Percentiles rank a stretch among this genome's conserved stretches.
These are phyloP conservation scores for Lithophane socia DNA, from an alignment of 2,888 invertebrate genomes.

Conservation along the genomic window DNA sequence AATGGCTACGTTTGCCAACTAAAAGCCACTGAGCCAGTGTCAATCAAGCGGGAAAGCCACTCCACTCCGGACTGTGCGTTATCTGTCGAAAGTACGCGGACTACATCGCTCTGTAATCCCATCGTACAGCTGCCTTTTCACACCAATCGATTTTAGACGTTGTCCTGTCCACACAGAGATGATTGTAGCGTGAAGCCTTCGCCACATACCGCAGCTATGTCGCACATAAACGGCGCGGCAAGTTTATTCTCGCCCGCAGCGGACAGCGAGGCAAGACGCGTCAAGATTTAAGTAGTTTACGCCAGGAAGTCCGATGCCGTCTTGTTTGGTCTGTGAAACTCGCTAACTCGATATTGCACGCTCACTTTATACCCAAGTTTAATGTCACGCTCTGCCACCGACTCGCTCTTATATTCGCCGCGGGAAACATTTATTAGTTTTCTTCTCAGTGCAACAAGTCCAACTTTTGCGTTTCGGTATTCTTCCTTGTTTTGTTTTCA, in stretches of 20 bases:
- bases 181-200: conserved; percentile 61
- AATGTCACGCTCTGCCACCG: conserved; percentile 80
- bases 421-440: conserved; percentile 85
- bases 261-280: conserved; percentile 73
- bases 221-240: conserved; percentile 61
- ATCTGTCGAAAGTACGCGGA: conserved; percentile 70
- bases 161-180: conserved; percentile 62
- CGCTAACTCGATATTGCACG: conserved; percentile 88
- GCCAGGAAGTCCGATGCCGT: conserved; percentile 80
- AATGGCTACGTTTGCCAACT: conserved; percentile 68
- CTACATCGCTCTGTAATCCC: conserved; percentile 70
- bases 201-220: conserved; percentile 53
- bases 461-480: conserved; percentile 76
- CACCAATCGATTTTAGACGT: conserved; percentile 62
- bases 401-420: conserved; percentile 74
- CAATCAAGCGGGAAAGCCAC: conserved; percentile 79
- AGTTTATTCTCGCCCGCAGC: conserved; percentile 74
- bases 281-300: conserved; percentile 89
- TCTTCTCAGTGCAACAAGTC: conserved; percentile 83
- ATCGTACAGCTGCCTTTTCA: conserved; percentile 33
- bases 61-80: conserved; percentile 65
- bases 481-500: conserved; percentile 75
- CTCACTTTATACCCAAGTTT: conserved; percentile 87
- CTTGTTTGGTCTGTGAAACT: conserved; percentile 84
- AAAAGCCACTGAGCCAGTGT: conserved; percentile 75